Conservation (phyloP, 2,113 vertebrate genomes). For the human (Homo sapiens) region DNA sequence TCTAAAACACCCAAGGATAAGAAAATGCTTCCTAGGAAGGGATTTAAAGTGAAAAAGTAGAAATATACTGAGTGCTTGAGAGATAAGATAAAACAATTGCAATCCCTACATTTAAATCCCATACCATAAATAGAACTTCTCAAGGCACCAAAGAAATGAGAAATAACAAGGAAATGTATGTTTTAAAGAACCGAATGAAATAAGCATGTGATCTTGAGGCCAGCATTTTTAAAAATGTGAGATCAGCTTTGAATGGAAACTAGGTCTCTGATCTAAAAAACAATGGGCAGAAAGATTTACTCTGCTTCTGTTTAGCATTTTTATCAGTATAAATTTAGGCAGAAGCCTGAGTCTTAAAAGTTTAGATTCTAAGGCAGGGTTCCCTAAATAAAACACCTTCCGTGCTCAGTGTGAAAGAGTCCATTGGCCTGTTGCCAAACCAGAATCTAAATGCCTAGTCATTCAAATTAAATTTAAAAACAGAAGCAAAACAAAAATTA, state of each 20-base stretch:
- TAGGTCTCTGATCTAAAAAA: background rate
- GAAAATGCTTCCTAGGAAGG: background rate
- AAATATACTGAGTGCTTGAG: background rate
- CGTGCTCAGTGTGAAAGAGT: background rate
- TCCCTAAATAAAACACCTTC: background rate
- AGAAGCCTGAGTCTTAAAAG: background rate
- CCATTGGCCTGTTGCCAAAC: background rate
- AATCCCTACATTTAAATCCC: background rate
- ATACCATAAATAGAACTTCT: background rate
- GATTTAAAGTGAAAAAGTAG: background rate
- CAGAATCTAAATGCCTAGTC: background rate
- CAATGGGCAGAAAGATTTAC: background rate
- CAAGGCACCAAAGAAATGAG: background rate
- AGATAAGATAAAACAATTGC: background rate
- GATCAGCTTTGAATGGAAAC: background rate
- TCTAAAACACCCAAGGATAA: background rate
- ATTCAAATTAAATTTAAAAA: background rate
- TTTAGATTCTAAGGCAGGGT: background rate
- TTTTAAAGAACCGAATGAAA: constrained; percentile 17
- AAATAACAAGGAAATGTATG: background rate
- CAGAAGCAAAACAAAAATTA: background rate
- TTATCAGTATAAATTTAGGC: background rate
- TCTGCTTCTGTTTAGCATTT: background rate
- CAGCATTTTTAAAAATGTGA: background rate
- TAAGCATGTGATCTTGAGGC: background rate